Base-by-base conservation (phyloP, 2,888 invertebrate species). In the Rhingia campestris region DNA sequence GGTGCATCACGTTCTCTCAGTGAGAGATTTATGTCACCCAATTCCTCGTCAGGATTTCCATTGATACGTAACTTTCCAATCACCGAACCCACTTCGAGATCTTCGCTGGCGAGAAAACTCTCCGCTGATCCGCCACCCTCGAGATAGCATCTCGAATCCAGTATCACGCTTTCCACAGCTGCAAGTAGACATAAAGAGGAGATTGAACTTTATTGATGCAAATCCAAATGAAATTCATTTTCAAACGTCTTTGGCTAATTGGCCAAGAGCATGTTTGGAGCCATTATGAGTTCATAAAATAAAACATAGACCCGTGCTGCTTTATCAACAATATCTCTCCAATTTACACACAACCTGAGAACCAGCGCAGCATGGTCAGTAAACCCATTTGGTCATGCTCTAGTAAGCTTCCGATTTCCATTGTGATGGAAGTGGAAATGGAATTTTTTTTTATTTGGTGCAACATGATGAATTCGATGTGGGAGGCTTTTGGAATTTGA, bases 51-150 rank as follows among this genome's bases (percentile, higher is more conserved):
- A 0, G 97, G 95, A 91, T 97, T 96, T 0, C 97, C 97, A 89
- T 96, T 94, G 61, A 97, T 95, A 66, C 95, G 94, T 58, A 97
- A 91, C 32, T 95, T 89, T 91, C 97, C 97, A 79, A 97, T 94
- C 59, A 94, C 93, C 87, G 95, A 94, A 84, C 97, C 97, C 54
- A 97, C 94, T 14, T 95, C 93, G 58, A 95, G 93, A 89, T 97
- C 96, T 92, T 98, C 98, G 90, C 95, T 95, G 87, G 97, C 96
- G 91, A 97, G 96, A 91, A 98, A 96, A 90, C 96, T 97, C 91
- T 97, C 97, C 61, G 97, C 97, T 0, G 97, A 97, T 54, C 97
- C 97, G 43, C 97, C 97, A 88, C 95, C 96, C 92, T 97, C 96
- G 90, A 98, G 92, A 91, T 96, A 98, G 90, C 98, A 98, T 89